Conservation (phyloP, 2,888 invertebrate genomes). For the Pocota personata region DNA sequence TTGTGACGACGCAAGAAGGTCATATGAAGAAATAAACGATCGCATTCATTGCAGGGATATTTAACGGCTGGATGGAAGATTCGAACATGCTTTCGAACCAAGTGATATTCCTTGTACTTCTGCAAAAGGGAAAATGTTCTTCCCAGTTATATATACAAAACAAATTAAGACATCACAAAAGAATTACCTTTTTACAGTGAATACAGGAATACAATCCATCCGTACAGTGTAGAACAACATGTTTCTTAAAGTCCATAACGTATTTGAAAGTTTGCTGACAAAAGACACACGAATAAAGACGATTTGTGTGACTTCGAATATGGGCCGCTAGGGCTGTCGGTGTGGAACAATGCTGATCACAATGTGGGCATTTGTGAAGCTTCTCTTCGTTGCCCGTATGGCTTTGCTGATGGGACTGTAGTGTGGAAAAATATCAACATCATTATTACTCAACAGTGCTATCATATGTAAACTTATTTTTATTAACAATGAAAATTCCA, state of each 20-base stretch:
- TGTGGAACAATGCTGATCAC: conserved; percentile 87
- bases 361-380: conserved; percentile 87
- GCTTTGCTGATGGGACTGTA: conserved; percentile 86
- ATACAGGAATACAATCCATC: conserved; percentile 88
- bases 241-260: conserved; percentile 86
- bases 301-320: conserved; percentile 86
- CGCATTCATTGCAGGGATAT: conserved; percentile 87
- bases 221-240: conserved; percentile 86
- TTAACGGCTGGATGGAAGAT: conserved; percentile 88
- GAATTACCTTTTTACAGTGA: conserved; percentile 85
- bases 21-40: conserved; percentile 87
- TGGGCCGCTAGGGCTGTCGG: conserved; percentile 89
- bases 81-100: conserved; percentile 89
- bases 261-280: conserved; percentile 88
- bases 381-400: conserved; percentile 88
- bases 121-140: conserved; percentile 74
- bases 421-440: not conserved
- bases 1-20: conserved; percentile 89
- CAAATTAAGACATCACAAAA: not conserved
- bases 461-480: too few relatives aligned
- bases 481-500: too few relatives aligned
- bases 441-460: too few relatives aligned
- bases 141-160: not conserved
- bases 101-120: conserved; percentile 87
- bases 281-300: conserved; percentile 85